Base-by-base conservation (phyloP, 1,140 invertebrate species). In the Propsilocerus akamusi region DNA sequence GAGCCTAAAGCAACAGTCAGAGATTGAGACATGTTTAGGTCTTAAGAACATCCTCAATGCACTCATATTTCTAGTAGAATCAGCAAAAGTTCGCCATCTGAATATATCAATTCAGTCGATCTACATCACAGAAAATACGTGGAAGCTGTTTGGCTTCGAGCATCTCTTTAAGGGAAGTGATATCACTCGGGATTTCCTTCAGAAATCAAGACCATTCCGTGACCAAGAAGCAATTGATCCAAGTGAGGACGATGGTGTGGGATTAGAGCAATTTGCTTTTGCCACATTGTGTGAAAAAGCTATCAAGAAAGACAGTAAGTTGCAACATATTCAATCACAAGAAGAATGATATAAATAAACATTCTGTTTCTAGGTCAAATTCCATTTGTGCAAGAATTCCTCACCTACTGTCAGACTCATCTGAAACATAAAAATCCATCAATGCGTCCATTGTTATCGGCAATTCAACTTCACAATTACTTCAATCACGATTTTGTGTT, bases 141-240 rank as follows among this genome's bases (percentile, higher is more conserved):
- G 86, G 86, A 85, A 82, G 63, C 66, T 92, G 12, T 83, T 83
- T 17, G 84, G 83, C 4, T 67, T 90, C 49, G 84, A 90, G 60
- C 85, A 80, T 67, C 66, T 85, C 1, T 85, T 81, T 64, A 70
- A 72, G 55, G 78, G 79, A 57, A 66, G 66, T 49, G 80, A 86
- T 46, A 65, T 85, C 10, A 82, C 73, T 26, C 56, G 66, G 46
- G 68, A 74, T 30, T 80, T 80, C 62, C 66, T 88, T 24, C 76
- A 78, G 55, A 76, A 81, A 63, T 76, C 77, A 22, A 73, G 74
- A 26, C 46, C 55, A 23, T 67, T 54, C 51, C 76, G 85, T 47
- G 78, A 80, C 61, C 73, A 81, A 55, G 75, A 75, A 56, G 75
- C 74, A 20, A 67, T 87, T 26, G 75, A 84, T 58, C 73, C 78